Base-by-base conservation (phyloP, 1,140 invertebrate genomes). In the Drosophila ercepeae region DNA sequence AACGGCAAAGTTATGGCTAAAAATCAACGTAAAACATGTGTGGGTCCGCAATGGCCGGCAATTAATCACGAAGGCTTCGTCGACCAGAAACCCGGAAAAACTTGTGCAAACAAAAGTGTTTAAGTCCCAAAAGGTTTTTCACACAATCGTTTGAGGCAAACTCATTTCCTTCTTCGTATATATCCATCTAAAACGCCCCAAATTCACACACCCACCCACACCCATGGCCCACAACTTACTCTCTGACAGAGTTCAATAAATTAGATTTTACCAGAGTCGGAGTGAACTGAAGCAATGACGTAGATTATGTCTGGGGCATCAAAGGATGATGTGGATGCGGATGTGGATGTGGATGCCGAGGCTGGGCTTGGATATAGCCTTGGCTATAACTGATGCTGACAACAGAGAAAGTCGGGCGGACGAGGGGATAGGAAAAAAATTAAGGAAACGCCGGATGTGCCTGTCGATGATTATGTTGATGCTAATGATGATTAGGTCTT, bases 401-500 rank as follows among this genome's bases (percentile, higher is more conserved):
- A 59, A 55, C 67, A 61, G 67, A 54, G 45, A 71, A 69, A 70
- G 11, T 39, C 44, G 25, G 53, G 18, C 21, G 19, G 7, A n/a
- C n/a, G n/a, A 8, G 32, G n/a, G 3, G 16, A 7, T 16, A 29
- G 18, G n/a, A 13, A n/a, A 44, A 29, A 60, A 61, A 64, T 49
- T 64, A 44, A 68, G 64, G 36, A 52, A 39, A 42, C 71, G 34
- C 36, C 70, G 54, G 79, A 79, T 83, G 79, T 72, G 64, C 63
- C 75, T 44, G 41, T 36, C 68, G 59, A 77, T 81, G 73, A 88
- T 88, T 89, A 88, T 75, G 77, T 75, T 88, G 82, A 88, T 88
- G 82, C 83, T 88, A 88, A 88, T 88, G 82, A 88, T 88, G 82
- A 88, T 88, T 88, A 82, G 82, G 78, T 75, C 64, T 88, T 88